A percentile compares a stretch with the other conserved stretches of the same genome.
Evolutionary conservation across 2,797 vertebrate species (phyloP).

Genomic region (Spinibarbus caldwelli): DNA sequence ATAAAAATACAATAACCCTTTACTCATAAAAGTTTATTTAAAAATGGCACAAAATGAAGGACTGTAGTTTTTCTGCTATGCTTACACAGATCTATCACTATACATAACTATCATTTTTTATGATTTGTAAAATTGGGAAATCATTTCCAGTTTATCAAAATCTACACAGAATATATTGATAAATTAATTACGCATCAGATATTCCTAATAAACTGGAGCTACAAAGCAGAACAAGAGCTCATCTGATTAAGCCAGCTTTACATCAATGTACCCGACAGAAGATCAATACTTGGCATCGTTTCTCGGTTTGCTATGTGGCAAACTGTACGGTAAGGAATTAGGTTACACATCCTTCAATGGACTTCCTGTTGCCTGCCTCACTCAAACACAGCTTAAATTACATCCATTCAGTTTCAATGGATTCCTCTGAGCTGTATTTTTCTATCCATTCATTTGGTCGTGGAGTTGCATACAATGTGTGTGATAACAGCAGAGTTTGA

Average conservation of each 20-base stretch:
- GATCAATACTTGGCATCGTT: slow-evolving; percentile 46
- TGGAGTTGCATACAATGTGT: slow-evolving; percentile 14
- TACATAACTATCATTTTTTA: slow-evolving; percentile 13
- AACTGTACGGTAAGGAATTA: slow-evolving; percentile 27
- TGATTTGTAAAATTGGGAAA: not conserved
- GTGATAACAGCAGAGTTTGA: slow-evolving; percentile 14
- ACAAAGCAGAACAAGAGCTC: slow-evolving; percentile 16
- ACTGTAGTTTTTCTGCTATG: not conserved
- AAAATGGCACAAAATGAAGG: not conserved
- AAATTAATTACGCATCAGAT: not conserved
- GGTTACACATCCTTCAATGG: slow-evolving; percentile 38
- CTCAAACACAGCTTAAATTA: not conserved
- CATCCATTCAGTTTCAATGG: not conserved
- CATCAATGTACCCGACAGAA: slow-evolving; percentile 40
- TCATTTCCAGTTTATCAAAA: not conserved
- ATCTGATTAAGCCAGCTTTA: slow-evolving; percentile 25
- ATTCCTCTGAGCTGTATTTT: not conserved
- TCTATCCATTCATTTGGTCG: not conserved
- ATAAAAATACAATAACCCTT: too few relatives aligned
- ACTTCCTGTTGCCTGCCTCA: slow-evolving; percentile 27
- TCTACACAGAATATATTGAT: not conserved
- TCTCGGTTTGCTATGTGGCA: slow-evolving; percentile 36
- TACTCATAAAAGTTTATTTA: too few relatives aligned
- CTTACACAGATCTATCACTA: not conserved
- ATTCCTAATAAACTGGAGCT: not conserved